Base-by-base conservation (phyloP, 2,888 invertebrate genomes). In the Glyphotaelius pellucidus region DNA sequence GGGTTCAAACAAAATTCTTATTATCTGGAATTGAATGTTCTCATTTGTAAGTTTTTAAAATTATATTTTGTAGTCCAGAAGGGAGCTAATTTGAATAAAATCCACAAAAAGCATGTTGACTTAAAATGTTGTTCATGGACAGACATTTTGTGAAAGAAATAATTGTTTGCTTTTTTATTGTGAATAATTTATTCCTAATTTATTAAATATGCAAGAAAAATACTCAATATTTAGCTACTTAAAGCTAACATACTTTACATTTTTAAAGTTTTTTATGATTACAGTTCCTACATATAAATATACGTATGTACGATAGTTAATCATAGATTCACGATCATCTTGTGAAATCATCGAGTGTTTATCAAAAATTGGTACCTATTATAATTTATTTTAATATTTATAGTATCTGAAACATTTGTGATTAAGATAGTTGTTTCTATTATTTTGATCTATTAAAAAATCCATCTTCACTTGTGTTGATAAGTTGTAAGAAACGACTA, bases 141-240 rank as follows among this genome's bases (percentile, higher is more conserved):
- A 81, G 15, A 32, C 31, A 31, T 5, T 31, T 81, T 31, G 31
- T 81, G 32, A 81, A 32, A 31, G 14, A 31, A 15, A 32, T 81
- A 9, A 31, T 15, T 31, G 14, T 31, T 12, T 31, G 81, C 42
- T 2, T 32, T 32, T 14, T 30, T 31, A 1, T 19, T 31, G 31
- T 32, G 30, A 81, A 31, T 81, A 19, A 32, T 81, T 31, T 67
- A 67, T 7, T 25, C n/a, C 67, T 67, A 67, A 67, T 67, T 67
- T 67, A 9, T 25, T 67, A 86, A 42, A 86, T 86, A 86, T 14
- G 47, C 86, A 86, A 86, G 86, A 86, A 86, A 86, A 86, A 86
- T 86, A 86, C 42, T 86, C 47, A 86, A 86, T 86, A 86, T 86
- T 86, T 86, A 25, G 14, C 86, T 86, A 86, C 38, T 86, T 86